Evolutionary conservation across 2,888 invertebrate genomes (phyloP).

Genomic region (Hecatera dysodea): DNA sequence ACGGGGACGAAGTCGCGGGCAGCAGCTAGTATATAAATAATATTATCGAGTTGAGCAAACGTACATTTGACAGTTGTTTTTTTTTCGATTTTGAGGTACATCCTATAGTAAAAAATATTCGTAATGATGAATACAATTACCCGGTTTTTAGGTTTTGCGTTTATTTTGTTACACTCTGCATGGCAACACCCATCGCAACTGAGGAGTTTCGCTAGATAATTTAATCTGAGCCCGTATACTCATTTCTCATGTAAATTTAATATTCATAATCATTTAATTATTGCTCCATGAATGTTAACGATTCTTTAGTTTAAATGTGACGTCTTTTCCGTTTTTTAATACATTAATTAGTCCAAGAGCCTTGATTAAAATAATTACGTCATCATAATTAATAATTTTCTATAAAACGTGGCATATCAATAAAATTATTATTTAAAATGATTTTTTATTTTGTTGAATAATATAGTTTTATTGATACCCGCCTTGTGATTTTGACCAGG

Average conservation of each 20-base stretch:
- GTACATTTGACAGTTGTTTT: no score
- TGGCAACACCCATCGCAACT: no score
- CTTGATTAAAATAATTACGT: constrained; percentile 31
- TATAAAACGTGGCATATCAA: constrained; percentile 45
- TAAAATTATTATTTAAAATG: constrained; percentile 17
- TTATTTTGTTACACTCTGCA: no score
- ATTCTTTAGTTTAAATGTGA: constrained; percentile 46
- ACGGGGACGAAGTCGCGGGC: no score
- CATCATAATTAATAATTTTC: constrained; percentile 41
- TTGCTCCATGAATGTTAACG: constrained; percentile 59
- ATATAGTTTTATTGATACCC: constrained; percentile 47
- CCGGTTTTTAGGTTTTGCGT: no score
- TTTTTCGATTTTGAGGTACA: no score
- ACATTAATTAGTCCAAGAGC: constrained; percentile 56
- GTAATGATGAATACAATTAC: no score
- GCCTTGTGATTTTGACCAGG: constrained; percentile 67
- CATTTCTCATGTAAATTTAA: background rate
- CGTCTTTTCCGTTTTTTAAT: constrained; percentile 27
- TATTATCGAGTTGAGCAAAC: no score
- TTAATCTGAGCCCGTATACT: background rate
- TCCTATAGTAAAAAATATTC: no score
- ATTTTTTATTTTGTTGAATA: background rate
- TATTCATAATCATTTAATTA: background rate
- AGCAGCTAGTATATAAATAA: no score
- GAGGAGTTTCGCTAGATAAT: background rate